Base-by-base conservation (phyloP, 2,797 vertebrate genomes). In the Heliangelus exortis region DNA sequence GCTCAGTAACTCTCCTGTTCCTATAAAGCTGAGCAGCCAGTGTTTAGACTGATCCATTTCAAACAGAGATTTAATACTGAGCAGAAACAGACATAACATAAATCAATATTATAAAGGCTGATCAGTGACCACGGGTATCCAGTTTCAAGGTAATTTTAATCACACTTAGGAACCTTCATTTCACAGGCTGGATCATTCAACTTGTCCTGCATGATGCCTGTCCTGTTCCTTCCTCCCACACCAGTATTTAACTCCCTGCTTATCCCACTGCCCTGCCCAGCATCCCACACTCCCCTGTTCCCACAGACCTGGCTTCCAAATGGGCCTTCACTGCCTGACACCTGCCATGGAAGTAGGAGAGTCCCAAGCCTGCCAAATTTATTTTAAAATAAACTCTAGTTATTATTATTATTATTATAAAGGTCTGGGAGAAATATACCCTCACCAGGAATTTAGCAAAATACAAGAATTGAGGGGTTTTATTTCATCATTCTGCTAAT, bases 51-150 rank as follows among this genome's bases (percentile, higher is more conserved):
- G 91, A 80, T 87, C 78, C 51, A 43, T 63, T 87, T 88, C 89
- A 87, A 78, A 34, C 91, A 88, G 61, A 79, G 74, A 72, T n/a
- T 85, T 67, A 77, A 77, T 28, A 55, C 36, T 12, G 25, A 2
- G 54, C 87, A n/a, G 47, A 55, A 66, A 65, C 69, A 96, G 94
- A 93, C 93, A 94, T 59, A 96, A 94, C 89, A 94, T n/a, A 54
- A 71, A 84, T 48, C n/a, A 87, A 10, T 83, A 75, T 72, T 87
- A 83, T 1, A 78, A 84, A 81, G 86, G 82, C 73, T 23, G 57
- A 45, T 57, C 78, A 2, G n/a, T 39, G 79, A 71, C 68, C 26
- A 75, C 33, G 50, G 4, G 36, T 91, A 72, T 89, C 76, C 29
- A 7, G 4, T 95, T 93, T 85, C 92, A 91, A 96, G 82, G 92